Base-by-base conservation (phyloP, 1,140 invertebrate genomes). In the Hylaeus volcanicus region DNA sequence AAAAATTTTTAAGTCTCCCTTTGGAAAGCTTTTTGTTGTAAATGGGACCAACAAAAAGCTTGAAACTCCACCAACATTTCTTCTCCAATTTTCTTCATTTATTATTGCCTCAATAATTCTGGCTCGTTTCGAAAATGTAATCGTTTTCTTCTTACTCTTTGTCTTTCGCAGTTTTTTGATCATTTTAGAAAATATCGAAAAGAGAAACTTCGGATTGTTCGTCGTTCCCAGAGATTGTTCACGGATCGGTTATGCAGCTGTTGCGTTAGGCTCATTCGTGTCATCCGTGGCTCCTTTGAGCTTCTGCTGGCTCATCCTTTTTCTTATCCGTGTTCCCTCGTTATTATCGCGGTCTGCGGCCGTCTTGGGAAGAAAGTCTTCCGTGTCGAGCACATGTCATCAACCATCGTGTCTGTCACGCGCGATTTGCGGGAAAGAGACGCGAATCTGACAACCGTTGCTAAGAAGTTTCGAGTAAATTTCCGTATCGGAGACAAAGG, bases 301-400 rank as follows among this genome's bases (percentile, higher is more conserved):
- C 61, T 71, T 72, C 41, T 73, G 71, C 48, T 51, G 3, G 58
- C 14, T 51, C 78, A 60, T 75, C 53, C n/a, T 56, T 64, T 63
- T 77, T 80, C 78, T 84, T 81, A 84, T 80, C 56, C 55, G 15
- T 53, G 39, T 55, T 48, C 55, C 45, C 64, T 56, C n/a, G 82
- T 48, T 39, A 85, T 84, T 85, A 81, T 85, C 78, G 43, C 64
- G 53, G 82, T 66, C 37, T 63, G 73, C 51, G 78, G 72, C 53
- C 74, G 56, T 63, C 26, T 55, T 73, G 51, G 9, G 55, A 78
- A 71, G 48, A 63, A 64, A 63, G 41, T 68, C 39, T 63, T 60
- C 51, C 11, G 63, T 69, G 71, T 80, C 60, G 41, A 61, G 73
- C 65, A 53, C 39, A 58, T 63, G 66, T 84, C 83, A 63, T 84